phyloP scores from a whole-genome alignment of 2,797 vertebrate genomes.

The Sebastiscus albofasciatus region DNA sequence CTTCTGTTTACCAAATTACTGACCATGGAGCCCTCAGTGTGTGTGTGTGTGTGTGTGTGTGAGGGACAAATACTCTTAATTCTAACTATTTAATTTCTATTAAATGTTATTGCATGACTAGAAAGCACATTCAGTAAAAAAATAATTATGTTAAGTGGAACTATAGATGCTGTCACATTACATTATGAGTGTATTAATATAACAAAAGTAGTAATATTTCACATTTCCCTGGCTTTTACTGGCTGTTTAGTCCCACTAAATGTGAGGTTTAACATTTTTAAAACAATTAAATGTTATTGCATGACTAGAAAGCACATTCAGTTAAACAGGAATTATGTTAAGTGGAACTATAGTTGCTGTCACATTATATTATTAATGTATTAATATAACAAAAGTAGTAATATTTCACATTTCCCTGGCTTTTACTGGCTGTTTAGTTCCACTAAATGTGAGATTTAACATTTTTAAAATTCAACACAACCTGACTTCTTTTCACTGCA shows the following conservation, averaged over 20 bases:
- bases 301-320: neutral
- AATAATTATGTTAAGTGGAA: neutral
- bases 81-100: neutral
- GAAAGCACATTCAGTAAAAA: neutral
- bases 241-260: neutral
- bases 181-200: neutral
- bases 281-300: neutral
- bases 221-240: neutral
- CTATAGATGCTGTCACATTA: neutral
- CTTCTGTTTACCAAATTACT: constrained; percentile 38
- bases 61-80: neutral
- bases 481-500: neutral
- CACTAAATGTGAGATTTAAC: neutral
- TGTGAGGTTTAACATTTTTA: neutral
- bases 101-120: neutral
- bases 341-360: neutral
- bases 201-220: neutral
- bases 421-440: neutral
- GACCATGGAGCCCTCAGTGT: constrained; percentile 4
- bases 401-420: neutral
- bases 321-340: neutral
- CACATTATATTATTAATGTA: neutral
- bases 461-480: neutral
- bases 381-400: neutral
- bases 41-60: neutral